Percentiles rank a stretch among this genome's conserved stretches.
Conservation (phyloP, 2,797 vertebrate species). For the Nyctibius grandis region DNA sequence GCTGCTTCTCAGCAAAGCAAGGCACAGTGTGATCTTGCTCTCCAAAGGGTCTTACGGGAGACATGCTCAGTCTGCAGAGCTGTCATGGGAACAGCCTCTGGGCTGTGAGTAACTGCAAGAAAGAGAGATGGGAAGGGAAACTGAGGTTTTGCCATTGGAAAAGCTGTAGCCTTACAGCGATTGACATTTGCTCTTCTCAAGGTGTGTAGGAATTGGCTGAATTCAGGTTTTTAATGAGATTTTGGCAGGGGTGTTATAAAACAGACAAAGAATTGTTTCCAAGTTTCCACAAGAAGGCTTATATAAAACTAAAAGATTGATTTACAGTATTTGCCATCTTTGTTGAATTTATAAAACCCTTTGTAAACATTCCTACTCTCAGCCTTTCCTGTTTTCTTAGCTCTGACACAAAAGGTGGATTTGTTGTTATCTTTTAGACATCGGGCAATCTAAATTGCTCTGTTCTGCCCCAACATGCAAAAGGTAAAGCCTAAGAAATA, state of each 20-base stretch:
- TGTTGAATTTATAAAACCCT: slow-evolving; percentile 23
- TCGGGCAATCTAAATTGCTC: background rate
- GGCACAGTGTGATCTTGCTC: background rate
- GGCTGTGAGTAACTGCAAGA: background rate
- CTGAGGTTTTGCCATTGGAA: background rate
- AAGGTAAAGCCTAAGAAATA: slow-evolving; percentile 23
- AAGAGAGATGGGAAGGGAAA: background rate
- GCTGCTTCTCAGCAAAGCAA: background rate
- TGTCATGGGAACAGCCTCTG: background rate
- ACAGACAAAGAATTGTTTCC: background rate
- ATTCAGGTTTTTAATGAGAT: slow-evolving; percentile 19
- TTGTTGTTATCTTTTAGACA: background rate
- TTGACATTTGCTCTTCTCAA: background rate
- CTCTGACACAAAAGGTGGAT: slow-evolving; percentile 20
- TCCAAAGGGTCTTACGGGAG: background rate
- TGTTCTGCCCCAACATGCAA: background rate
- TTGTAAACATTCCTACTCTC: background rate
- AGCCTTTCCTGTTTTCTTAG: slow-evolving; percentile 13
- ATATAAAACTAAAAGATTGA: background rate
- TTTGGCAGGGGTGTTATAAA: background rate
- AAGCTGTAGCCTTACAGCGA: background rate
- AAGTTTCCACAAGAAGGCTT: background rate
- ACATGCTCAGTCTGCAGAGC: background rate
- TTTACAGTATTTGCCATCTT: background rate
- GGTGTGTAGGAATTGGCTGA: background rate